Evolutionary conservation across 2,888 invertebrate genomes (phyloP).

Genomic region (Trissonchulus latispiculum): DNA sequence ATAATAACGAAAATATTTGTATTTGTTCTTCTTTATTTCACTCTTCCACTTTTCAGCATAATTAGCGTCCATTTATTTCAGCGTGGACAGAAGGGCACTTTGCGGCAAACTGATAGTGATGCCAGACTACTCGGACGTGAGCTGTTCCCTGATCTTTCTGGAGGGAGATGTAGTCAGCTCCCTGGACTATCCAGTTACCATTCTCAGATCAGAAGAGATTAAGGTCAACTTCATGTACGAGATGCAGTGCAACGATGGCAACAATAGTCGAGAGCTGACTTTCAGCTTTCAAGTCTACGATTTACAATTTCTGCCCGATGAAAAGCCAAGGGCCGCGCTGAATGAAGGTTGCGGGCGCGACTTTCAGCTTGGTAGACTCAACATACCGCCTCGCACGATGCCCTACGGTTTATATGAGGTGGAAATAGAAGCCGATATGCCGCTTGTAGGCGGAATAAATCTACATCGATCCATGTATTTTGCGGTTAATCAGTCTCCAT

Average conservation of each 20-base stretch:
- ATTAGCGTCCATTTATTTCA: too few relatives aligned
- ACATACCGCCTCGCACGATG: constrained; percentile 11
- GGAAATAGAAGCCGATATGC: constrained; percentile 4
- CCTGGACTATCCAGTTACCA: neutral
- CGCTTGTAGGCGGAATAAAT: neutral
- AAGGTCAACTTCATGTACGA: constrained; percentile 9
- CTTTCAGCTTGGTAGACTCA: neutral
- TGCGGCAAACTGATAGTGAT: neutral
- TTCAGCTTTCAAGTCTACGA: constrained; percentile 10
- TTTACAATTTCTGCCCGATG: neutral
- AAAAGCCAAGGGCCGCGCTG: constrained; percentile 7
- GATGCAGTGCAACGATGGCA: constrained; percentile 5
- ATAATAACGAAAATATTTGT: too few relatives aligned
- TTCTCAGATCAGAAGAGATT: neutral
- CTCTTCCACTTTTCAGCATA: too few relatives aligned
- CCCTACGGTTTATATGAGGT: constrained; percentile 3
- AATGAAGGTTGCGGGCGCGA: neutral
- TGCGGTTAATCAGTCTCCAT: constrained; percentile 5
- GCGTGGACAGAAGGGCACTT: too few relatives aligned
- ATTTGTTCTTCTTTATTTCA: too few relatives aligned
- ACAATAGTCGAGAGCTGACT: neutral
- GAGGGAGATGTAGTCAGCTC: neutral
- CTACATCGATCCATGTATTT: constrained; percentile 3
- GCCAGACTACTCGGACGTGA: neutral
- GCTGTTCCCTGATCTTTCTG: neutral